phyloP scores from a whole-genome alignment of 1,140 invertebrate genomes.

The Elymnias hypermnestra region DNA sequence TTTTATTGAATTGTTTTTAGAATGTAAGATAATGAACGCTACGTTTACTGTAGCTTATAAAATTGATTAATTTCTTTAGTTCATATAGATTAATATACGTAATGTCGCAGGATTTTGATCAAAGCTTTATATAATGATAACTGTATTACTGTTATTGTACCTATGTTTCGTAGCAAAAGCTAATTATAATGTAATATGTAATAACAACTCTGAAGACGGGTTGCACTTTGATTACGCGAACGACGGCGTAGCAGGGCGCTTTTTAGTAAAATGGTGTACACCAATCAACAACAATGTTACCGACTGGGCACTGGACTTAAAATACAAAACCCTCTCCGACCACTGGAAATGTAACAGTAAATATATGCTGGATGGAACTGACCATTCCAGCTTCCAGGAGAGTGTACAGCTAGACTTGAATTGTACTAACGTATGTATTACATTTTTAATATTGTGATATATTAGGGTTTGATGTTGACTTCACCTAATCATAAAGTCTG shows the following conservation, averaged over 20 bases:
- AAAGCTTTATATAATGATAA: conserved; percentile 12
- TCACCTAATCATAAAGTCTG: too few relatives aligned
- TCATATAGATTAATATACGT: too few relatives aligned
- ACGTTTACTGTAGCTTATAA: too few relatives aligned
- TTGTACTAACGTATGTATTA: conserved; percentile 35
- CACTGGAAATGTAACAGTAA: conserved; percentile 11
- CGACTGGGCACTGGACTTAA: conserved; percentile 74
- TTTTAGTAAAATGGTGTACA: conserved; percentile 38
- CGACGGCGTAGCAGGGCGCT: conserved; percentile 32
- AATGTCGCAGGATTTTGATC: too few relatives aligned
- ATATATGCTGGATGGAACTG: not conserved
- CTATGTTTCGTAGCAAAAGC: conserved; percentile 8
- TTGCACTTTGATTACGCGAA: conserved; percentile 20
- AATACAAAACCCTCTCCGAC: conserved; percentile 11
- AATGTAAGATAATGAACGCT: too few relatives aligned
- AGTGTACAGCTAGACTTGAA: conserved; percentile 17
- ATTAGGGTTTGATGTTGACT: conserved; percentile 3
- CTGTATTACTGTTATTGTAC: conserved; percentile 14
- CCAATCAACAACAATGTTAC: conserved; percentile 21
- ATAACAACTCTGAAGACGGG: conserved; percentile 5
- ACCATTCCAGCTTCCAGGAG: conserved; percentile 20
- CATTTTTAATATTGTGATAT: not conserved
- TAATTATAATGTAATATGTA: conserved; percentile 19
- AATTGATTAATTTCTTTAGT: too few relatives aligned
- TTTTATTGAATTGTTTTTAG: too few relatives aligned